A percentile compares a stretch with the other conserved stretches of the same genome.
Conservation (phyloP, 2,888 invertebrate species). For the Norana najaformis region DNA sequence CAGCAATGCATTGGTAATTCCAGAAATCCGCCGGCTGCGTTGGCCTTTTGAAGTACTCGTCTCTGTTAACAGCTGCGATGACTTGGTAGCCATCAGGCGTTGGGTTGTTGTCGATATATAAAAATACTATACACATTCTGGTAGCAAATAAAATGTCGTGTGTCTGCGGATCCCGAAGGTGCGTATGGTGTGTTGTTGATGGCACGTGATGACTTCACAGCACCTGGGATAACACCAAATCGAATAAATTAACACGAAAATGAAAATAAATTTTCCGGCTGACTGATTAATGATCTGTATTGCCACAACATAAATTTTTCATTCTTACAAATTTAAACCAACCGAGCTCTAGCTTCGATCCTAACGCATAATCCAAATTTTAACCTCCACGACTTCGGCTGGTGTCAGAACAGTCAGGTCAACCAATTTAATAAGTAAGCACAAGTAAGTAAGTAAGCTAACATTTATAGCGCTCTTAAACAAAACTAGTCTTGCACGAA, state of each 20-base stretch:
- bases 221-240: background rate
- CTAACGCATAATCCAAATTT: background rate
- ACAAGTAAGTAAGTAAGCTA: no score
- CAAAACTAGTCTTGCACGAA: no score
- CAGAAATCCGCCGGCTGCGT: conserved; percentile 24
- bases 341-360: background rate
- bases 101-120: conserved; percentile 26
- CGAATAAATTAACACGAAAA: background rate
- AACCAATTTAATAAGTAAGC: background rate
- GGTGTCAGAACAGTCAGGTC: background rate
- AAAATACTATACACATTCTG: conserved; percentile 29
- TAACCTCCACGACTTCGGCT: background rate
- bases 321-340: background rate
- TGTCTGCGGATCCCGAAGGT: background rate
- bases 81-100: conserved; percentile 9
- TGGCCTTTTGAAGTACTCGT: conserved; percentile 22
- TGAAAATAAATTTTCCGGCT: background rate
- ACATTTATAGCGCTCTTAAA: no score
- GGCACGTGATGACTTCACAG: background rate
- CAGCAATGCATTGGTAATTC: conserved; percentile 24
- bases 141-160: background rate
- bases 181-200: background rate
- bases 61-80: conserved; percentile 23
- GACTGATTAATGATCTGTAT: background rate
- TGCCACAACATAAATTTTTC: background rate